Percentiles rank a stretch among this genome's conserved stretches.
These are phyloP conservation scores for Pygoscelis antarcticus DNA, from an alignment of 2,113 vertebrate genomes.

Conservation along the genomic window DNA sequence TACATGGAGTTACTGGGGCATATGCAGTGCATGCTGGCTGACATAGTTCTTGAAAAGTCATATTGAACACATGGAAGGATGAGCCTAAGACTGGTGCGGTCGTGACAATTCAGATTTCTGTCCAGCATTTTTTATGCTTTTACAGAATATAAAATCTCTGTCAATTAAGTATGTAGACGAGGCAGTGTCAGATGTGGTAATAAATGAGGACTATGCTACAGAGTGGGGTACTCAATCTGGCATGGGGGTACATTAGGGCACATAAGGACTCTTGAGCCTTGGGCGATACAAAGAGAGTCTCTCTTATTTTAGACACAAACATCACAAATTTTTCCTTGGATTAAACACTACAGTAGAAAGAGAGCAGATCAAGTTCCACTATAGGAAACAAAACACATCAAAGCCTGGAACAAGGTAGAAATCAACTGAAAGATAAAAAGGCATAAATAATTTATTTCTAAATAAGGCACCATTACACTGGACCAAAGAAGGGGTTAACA, in stretches of 20 bases:
- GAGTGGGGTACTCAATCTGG: neutral
- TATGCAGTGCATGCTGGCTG: neutral
- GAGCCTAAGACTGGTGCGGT: neutral
- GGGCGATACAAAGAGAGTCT: neutral
- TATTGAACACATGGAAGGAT: rapidly evolving
- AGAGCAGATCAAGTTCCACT: neutral
- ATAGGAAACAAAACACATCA: neutral
- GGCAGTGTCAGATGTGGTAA: rapidly evolving
- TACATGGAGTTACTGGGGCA: rapidly evolving
- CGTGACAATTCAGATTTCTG: rapidly evolving
- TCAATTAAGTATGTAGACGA: neutral
- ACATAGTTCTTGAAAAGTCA: neutral
- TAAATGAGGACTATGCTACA: neutral
- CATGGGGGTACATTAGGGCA: neutral
- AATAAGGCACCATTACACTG: neutral
- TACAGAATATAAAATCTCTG: neutral
- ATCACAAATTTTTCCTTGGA: neutral
- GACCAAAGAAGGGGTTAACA: neutral
- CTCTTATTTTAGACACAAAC: neutral
- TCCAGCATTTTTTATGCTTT: neutral
- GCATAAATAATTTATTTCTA: neutral
- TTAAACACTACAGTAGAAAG: neutral
- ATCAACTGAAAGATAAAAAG: neutral
- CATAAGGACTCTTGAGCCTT: neutral
- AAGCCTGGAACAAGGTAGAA: neutral